A percentile compares a stretch with the other conserved stretches of the same genome.
phyloP scores from a whole-genome alignment of 2,113 vertebrate genomes.

The Aphyosemion australe region DNA sequence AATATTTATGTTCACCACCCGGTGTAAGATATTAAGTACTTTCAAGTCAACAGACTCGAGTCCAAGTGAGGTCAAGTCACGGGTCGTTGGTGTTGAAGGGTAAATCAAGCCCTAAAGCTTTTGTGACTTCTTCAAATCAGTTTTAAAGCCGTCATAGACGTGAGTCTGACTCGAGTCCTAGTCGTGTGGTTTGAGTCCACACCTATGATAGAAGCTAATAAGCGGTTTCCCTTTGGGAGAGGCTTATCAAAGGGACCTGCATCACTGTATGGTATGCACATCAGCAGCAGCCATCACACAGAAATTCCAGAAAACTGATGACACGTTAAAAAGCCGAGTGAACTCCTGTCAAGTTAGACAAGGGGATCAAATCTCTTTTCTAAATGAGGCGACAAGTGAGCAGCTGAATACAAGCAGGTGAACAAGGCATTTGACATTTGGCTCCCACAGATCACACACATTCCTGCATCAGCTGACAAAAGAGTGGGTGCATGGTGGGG shows the following conservation, averaged over 20 bases:
- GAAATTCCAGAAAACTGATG: constrained; percentile 1
- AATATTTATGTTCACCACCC: too few species aligned
- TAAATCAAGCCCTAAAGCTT: too few species aligned
- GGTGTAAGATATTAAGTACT: too few species aligned
- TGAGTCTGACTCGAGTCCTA: too few species aligned
- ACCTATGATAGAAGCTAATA: background rate
- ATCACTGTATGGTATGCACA: background rate
- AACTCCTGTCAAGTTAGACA: constrained; percentile 22
- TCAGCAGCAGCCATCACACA: background rate
- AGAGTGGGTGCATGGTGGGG: constrained; percentile 12
- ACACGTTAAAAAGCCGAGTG: background rate
- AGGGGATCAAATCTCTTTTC: constrained; percentile 5
- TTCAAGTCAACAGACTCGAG: too few species aligned
- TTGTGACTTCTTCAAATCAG: too few species aligned
- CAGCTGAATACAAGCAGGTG: constrained; percentile 62
- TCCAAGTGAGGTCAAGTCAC: too few species aligned
- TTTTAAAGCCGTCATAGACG: too few species aligned
- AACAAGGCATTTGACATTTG: constrained; percentile 64
- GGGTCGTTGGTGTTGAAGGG: too few species aligned
- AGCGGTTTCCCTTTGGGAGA: too few species aligned
- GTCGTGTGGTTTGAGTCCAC: too few species aligned
- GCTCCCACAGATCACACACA: constrained; percentile 43
- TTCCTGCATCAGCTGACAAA: constrained; percentile 69
- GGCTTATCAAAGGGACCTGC: background rate
- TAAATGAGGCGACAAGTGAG: constrained; percentile 9